phyloP scores from a whole-genome alignment of 2,888 invertebrate species.

The Chirona hameri region DNA sequence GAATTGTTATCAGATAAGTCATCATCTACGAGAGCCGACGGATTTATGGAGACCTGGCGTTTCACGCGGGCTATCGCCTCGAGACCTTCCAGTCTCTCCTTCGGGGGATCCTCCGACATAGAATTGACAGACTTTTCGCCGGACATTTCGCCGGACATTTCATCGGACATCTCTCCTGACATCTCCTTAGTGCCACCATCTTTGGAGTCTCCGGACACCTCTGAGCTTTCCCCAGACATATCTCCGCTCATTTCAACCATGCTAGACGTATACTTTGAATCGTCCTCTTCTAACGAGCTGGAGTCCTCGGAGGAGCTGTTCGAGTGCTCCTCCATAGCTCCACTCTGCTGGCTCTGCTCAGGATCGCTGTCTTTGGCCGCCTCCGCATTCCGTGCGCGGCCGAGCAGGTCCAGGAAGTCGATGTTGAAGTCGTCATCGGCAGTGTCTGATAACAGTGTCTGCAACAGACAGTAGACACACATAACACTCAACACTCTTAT shows the following conservation, averaged over 20 bases:
- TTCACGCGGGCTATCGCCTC: background rate
- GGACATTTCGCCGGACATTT: background rate
- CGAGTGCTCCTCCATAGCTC: background rate
- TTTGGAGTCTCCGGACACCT: background rate
- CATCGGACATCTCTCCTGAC: background rate
- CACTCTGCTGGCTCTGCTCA: too few species aligned
- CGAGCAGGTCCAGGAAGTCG: background rate
- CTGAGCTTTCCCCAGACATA: background rate
- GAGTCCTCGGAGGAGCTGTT: background rate
- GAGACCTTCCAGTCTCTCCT: background rate
- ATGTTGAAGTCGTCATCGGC: background rate
- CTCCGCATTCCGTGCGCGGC: background rate
- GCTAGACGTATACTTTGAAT: too few species aligned
- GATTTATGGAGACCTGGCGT: background rate
- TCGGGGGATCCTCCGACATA: background rate
- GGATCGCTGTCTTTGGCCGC: background rate
- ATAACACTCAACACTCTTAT: too few species aligned
- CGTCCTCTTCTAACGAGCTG: background rate
- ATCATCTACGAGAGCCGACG: background rate
- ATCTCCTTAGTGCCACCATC: background rate
- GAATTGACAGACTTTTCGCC: background rate
- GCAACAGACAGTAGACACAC: too few species aligned
- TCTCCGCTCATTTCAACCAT: background rate
- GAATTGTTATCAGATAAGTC: background rate
- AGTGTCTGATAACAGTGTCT: background rate